Evolutionary conservation across 2,113 vertebrate species (phyloP).

Genomic region (Syngnathus floridae): DNA sequence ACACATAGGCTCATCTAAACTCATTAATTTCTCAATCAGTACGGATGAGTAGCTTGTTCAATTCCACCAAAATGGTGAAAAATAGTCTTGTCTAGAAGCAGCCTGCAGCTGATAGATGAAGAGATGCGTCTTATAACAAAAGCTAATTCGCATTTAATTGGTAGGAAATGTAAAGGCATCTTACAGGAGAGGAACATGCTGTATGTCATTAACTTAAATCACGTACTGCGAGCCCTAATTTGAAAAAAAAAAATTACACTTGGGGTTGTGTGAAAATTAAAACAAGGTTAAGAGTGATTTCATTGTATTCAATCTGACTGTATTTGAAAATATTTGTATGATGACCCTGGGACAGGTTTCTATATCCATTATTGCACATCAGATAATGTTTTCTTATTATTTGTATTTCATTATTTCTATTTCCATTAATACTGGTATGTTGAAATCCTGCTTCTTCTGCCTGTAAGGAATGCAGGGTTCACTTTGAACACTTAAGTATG

Average conservation of each 20-base stretch:
- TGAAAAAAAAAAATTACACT: too few relatives aligned
- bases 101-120: slow-evolving; percentile 26
- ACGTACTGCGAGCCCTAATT: too few relatives aligned
- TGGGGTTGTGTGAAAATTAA: not conserved
- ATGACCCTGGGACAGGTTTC: not conserved
- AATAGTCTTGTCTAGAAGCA: slow-evolving; percentile 1
- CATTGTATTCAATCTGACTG: not conserved
- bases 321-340: not conserved
- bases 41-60: slow-evolving; percentile 7
- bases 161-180: not conserved
- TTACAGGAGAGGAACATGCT: not conserved
- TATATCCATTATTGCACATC: not conserved
- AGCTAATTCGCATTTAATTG: too few relatives aligned
- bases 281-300: not conserved
- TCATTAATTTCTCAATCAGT: slow-evolving; percentile 34
- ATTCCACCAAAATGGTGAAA: slow-evolving; percentile 19
- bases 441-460: not conserved
- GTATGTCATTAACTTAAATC: too few relatives aligned
- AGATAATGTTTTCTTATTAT: slow-evolving; percentile 39
- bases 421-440: not conserved
- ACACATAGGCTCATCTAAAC: slow-evolving; percentile 18
- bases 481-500: not conserved
- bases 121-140: slow-evolving; percentile 12
- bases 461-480: not conserved
- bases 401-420: not conserved